Evolutionary conservation across 1,140 invertebrate species (phyloP), one percentile per base, ranked within the genome.

Genomic region (Melitaea cinxia): DNA sequence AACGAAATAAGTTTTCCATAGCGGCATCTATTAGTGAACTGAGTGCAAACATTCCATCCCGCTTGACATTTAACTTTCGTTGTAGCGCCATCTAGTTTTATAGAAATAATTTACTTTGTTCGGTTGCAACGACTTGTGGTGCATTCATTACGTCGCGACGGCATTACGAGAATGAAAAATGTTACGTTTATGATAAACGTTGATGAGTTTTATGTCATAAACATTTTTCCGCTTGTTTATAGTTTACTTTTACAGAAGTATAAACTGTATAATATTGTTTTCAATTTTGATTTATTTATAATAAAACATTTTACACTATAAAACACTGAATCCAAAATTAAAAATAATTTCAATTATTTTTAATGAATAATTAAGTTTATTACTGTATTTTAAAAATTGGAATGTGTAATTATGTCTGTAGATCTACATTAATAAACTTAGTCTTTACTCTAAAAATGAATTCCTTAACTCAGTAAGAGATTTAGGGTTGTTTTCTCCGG

Each of bases 51-150:
- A 55, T 42, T 56, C 23, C 14, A 53, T 45, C 4, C 17, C 52
- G 0, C 24, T 53, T 17, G n/a, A n/a, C n/a, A n/a, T n/a, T 24
- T 45, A 39, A 72, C 57, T 53, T 77, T 65, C 50, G 49, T 6
- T 37, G 52, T 33, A 80, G 50, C 78, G 80, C 80, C 80, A 80
- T 80, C 80, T 83, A 79, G 72, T 30, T 50, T 65, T 64, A 30
- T 53, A 24, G 54, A 62, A 39, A 39, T 35, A 56, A 77, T 42
- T 70, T 58, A 75, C 69, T 70, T 77, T 62, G 68, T 76, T 60
- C 65, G 73, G 49, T 61, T 67, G 73, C 67, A 76, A 65, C 60
- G 14, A 5, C 62, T 63, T 35, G 52, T 62, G 77, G 59, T 78
- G 76, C 76, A 81, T 75, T 49, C 26, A 28, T 64, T 35, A 63